Evolutionary conservation across 2,888 invertebrate species (phyloP), one percentile per base, ranked within the genome.

Genomic region (Tachina lurida): DNA sequence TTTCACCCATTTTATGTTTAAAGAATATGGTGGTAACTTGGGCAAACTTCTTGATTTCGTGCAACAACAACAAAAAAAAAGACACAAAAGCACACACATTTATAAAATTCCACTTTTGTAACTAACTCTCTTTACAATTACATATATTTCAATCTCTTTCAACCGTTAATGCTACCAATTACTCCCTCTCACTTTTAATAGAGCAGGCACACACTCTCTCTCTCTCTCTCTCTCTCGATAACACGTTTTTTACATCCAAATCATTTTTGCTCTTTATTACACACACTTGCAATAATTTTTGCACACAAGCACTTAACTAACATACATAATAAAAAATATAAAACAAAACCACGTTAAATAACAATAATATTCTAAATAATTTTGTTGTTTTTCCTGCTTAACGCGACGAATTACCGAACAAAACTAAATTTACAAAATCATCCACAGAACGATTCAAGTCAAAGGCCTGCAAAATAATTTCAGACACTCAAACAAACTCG

Each of bases 371-470:
- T 82, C 82, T 76, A 82, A 82, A 82, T 82, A 82, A 70, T 84
- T 79, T 84, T 84, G 80, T 77, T 79, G 84, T 87, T 86, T 80
- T 88, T 88, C 88, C 89, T 90, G 90, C 91, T 89, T 90, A 89
- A 90, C 90, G 89, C 90, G 89, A 90, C 91, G 91, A 91, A 90
- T 91, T 90, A 89, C 90, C 91, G 90, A 91, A 90, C 90, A 88
- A 90, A 91, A 91, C 91, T 91, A 90, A 87, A 84, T 87, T 84
- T 79, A 82, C 85, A 82, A 87, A 84, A 87, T 80, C 87, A 77
- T 76, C 70, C 76, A 74, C 71, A 83, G 83, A 83, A 79, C 83
- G 75, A 73, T 77, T 56, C 83, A 73, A 86, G 83, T 83, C 86
- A 86, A 86, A 83, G 79, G 79, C 83, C 86, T 71, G 82, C 74